phyloP scores from a whole-genome alignment of 2,888 invertebrate species.

The Dynastes tityus region DNA sequence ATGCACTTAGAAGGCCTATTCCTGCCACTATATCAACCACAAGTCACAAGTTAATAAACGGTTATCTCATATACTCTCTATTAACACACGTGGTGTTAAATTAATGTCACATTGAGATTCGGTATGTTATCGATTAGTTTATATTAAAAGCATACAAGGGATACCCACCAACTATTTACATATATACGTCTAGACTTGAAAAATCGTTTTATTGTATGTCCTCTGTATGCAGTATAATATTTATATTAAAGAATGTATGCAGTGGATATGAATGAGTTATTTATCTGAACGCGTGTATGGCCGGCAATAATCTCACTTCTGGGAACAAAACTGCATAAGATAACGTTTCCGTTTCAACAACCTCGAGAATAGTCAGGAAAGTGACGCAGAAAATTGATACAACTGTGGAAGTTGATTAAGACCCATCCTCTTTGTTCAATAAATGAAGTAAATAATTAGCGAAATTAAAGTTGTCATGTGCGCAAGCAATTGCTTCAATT shows the following conservation, averaged over 20 bases:
- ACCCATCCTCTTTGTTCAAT: slow-evolving; percentile 45
- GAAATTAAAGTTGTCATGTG: slow-evolving; percentile 31
- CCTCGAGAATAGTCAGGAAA: slow-evolving; percentile 64
- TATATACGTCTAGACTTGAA: slow-evolving; percentile 14
- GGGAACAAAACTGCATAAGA: slow-evolving; percentile 68
- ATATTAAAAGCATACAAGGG: too few relatives aligned
- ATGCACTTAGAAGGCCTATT: too few relatives aligned
- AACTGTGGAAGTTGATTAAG: slow-evolving; percentile 50
- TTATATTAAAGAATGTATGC: slow-evolving; percentile 19
- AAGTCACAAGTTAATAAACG: too few relatives aligned
- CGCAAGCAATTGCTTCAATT: slow-evolving; percentile 5
- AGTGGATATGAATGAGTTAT: slow-evolving; percentile 33
- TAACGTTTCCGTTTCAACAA: slow-evolving; percentile 69
- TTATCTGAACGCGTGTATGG: slow-evolving; percentile 58
- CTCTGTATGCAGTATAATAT: slow-evolving; percentile 4
- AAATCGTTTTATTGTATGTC: slow-evolving; percentile 1
- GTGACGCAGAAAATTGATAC: slow-evolving; percentile 54
- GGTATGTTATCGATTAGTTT: too few relatives aligned
- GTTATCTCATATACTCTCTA: too few relatives aligned
- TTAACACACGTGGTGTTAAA: too few relatives aligned
- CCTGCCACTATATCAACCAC: too few relatives aligned
- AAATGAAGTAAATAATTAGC: slow-evolving; percentile 41
- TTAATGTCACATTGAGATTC: too few relatives aligned
- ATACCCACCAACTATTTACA: too few relatives aligned
- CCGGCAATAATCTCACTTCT: slow-evolving; percentile 62